phyloP scores from a whole-genome alignment of 2,113 vertebrate genomes.

The Plectropomus leopardus region DNA sequence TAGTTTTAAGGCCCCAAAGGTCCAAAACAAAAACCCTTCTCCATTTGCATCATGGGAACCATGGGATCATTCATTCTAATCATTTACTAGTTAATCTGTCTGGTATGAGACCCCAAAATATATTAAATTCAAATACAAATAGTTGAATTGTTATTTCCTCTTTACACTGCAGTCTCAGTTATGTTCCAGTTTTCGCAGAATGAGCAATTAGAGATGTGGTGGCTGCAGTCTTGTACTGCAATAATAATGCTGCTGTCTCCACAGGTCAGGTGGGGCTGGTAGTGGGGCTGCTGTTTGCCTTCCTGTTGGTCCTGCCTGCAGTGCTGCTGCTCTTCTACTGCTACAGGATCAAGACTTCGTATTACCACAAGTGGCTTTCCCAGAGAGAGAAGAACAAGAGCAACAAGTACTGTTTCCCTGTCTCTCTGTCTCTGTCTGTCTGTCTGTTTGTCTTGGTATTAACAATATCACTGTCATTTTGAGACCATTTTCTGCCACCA shows the following conservation, averaged over 20 bases:
- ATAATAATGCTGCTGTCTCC: neutral
- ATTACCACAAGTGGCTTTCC: constrained; percentile 82
- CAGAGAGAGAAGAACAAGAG: constrained; percentile 80
- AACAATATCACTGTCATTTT: too few relatives aligned
- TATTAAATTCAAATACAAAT: too few relatives aligned
- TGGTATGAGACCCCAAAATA: neutral
- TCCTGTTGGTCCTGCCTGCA: constrained; percentile 87
- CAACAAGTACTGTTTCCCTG: constrained; percentile 76
- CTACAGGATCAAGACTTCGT: constrained; percentile 84
- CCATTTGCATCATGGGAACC: neutral
- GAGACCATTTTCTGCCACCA: too few relatives aligned
- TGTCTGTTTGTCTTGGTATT: constrained; percentile 3
- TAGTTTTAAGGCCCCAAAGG: too few relatives aligned
- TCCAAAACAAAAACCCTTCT: neutral
- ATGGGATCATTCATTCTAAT: too few relatives aligned
- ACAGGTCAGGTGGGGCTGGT: constrained; percentile 85
- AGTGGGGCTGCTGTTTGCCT: constrained; percentile 84
- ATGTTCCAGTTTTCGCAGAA: too few relatives aligned
- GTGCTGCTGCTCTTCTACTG: constrained; percentile 87
- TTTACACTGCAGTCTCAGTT: too few relatives aligned
- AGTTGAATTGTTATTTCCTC: too few relatives aligned
- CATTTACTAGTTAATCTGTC: too few relatives aligned
- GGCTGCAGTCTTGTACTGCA: too few relatives aligned
- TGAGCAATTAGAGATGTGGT: too few relatives aligned
- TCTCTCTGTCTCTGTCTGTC: neutral